Conservation (phyloP, 1,140 invertebrate genomes). For the Lepidurus packardi region DNA sequence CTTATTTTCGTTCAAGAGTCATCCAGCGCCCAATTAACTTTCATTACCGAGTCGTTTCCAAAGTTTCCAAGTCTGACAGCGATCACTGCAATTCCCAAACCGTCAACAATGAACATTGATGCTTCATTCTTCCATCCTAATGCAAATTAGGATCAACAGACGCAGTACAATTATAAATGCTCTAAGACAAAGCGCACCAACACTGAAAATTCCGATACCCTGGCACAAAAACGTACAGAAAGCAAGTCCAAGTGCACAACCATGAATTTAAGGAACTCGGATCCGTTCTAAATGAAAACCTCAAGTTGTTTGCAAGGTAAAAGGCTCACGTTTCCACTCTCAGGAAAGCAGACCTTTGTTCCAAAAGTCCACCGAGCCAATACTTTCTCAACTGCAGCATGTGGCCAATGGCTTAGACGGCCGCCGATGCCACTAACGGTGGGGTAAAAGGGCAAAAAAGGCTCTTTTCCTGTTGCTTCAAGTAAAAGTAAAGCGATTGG, state of each 20-base stretch:
- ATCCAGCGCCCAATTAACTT: background rate
- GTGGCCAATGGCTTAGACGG: background rate
- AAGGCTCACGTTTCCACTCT: background rate
- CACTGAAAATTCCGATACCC: too few relatives aligned
- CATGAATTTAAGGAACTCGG: too few relatives aligned
- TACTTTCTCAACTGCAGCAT: slow-evolving; percentile 6
- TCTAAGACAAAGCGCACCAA: too few relatives aligned
- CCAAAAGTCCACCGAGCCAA: background rate
- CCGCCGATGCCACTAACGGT: background rate
- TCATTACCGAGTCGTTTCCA: too few relatives aligned
- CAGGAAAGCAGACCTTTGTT: background rate
- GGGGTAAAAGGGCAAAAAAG: background rate
- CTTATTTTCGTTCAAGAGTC: background rate
- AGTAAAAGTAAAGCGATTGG: background rate
- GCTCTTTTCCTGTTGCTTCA: background rate
- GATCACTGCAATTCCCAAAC: background rate
- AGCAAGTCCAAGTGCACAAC: too few relatives aligned
- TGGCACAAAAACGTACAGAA: too few relatives aligned
- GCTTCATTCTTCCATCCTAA: too few relatives aligned
- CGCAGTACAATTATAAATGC: too few relatives aligned
- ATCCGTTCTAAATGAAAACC: background rate
- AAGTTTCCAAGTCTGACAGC: background rate
- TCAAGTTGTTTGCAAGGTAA: background rate
- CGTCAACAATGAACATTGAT: too few relatives aligned
- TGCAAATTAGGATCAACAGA: too few relatives aligned